These are phyloP conservation scores for Centruroides sculpturatus DNA, from an alignment of 1,140 invertebrate genomes.

Conservation along the genomic window DNA sequence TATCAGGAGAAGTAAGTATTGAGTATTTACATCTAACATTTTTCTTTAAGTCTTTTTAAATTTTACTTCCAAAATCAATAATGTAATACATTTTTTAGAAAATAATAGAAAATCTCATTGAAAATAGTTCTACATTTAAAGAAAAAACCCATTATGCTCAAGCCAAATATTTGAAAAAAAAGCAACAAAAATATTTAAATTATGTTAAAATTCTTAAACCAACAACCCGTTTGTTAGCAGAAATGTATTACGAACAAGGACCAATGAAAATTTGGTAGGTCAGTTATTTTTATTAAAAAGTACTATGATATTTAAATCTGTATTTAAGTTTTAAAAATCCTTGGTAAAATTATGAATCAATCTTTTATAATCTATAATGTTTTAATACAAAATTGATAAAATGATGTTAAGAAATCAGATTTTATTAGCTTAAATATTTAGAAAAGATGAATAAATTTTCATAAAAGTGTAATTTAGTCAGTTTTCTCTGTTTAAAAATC, in stretches of 20 bases:
- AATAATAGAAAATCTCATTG: slow-evolving; percentile 71
- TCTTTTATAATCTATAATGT: too few relatives aligned
- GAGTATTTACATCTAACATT: too few relatives aligned
- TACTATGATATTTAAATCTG: not conserved
- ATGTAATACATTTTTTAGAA: slow-evolving; percentile 32
- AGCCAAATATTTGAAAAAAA: slow-evolving; percentile 87
- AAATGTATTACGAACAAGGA: slow-evolving; percentile 63
- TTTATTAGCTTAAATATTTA: too few relatives aligned
- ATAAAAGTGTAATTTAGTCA: too few relatives aligned
- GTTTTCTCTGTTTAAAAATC: too few relatives aligned
- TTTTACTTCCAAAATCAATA: not conserved
- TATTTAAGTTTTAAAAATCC: slow-evolving; percentile 1
- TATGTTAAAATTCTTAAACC: slow-evolving; percentile 48
- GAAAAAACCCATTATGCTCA: slow-evolving; percentile 83
- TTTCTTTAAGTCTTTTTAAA: not conserved
- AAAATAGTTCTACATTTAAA: slow-evolving; percentile 66
- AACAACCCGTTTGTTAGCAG: slow-evolving; percentile 51
- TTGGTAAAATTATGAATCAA: not conserved
- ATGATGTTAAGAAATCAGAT: too few relatives aligned
- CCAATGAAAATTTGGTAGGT: slow-evolving; percentile 53
- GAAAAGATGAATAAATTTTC: too few relatives aligned
- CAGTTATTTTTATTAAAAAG: not conserved
- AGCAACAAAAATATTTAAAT: slow-evolving; percentile 34
- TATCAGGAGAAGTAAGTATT: slow-evolving; percentile 40
- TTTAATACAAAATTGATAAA: too few relatives aligned